Conservation (phyloP, 2,888 invertebrate genomes). For the Ormyrus thymus region DNA sequence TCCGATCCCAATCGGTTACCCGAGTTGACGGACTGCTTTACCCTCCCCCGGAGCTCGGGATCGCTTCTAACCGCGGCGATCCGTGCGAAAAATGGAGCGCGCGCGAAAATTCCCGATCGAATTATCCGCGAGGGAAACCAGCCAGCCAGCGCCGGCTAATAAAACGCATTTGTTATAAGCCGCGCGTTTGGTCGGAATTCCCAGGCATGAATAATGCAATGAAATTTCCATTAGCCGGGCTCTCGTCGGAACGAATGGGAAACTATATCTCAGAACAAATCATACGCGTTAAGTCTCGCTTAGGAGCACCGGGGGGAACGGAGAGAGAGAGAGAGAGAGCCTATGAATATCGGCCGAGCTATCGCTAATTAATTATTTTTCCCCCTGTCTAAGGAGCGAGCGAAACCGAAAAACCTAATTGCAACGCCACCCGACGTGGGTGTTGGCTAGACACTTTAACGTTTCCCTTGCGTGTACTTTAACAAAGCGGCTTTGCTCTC, state of each 20-base stretch:
- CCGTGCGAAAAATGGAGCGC: not conserved
- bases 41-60: not conserved
- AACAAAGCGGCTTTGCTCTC: too few relatives aligned
- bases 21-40: slow-evolving; percentile 35
- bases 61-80: not conserved
- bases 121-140: not conserved
- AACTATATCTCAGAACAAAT: slow-evolving; percentile 27
- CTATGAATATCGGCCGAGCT: slow-evolving; percentile 6
- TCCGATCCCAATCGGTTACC: slow-evolving; percentile 40
- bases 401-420: slow-evolving; percentile 34
- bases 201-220: slow-evolving; percentile 5
- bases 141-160: not conserved
- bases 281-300: slow-evolving; percentile 1
- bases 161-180: slow-evolving; percentile 14
- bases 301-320: not conserved
- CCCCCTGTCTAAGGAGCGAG: not conserved
- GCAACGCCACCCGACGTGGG: slow-evolving; percentile 1
- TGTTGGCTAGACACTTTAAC: too few relatives aligned
- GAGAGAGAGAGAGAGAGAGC: not conserved
- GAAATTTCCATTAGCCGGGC: slow-evolving; percentile 7
- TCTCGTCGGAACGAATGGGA: slow-evolving; percentile 3
- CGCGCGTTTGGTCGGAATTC: not conserved
- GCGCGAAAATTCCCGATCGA: not conserved
- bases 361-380: slow-evolving; percentile 42
- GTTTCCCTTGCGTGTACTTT: too few relatives aligned